These are phyloP conservation scores for Bombus sylvicola DNA, from an alignment of 1,140 invertebrate genomes.

Conservation along the genomic window DNA sequence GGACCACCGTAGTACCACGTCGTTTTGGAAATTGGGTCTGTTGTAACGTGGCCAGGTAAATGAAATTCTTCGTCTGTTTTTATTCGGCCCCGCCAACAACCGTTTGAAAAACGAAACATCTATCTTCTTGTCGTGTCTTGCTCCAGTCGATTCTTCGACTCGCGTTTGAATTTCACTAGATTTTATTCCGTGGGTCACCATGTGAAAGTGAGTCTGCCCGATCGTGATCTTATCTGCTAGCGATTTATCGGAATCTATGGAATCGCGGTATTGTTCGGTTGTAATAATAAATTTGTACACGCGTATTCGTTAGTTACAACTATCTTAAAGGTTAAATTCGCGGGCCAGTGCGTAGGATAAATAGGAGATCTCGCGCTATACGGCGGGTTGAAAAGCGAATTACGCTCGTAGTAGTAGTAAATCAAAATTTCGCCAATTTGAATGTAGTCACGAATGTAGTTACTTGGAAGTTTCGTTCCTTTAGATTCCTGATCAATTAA, in stretches of 20 bases:
- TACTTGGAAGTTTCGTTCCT: no score
- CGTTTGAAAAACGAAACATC: not conserved
- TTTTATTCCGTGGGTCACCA: constrained; percentile 1
- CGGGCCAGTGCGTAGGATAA: not conserved
- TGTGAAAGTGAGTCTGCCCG: constrained; percentile 11
- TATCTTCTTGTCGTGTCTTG: not conserved
- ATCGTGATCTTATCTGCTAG: constrained; percentile 11
- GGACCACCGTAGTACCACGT: not conserved
- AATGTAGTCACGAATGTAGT: fast-evolving
- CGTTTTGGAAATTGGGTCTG: constrained; percentile 8
- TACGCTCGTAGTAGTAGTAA: no score
- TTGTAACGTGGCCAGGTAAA: constrained; percentile 8
- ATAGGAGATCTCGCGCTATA: not conserved
- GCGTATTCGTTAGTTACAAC: not conserved
- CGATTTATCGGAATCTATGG: constrained; percentile 7
- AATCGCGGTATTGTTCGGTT: not conserved
- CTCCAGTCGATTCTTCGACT: not conserved
- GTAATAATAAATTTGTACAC: constrained; percentile 13
- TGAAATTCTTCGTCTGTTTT: constrained; percentile 29
- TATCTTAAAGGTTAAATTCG: not conserved
- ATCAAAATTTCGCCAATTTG: no score
- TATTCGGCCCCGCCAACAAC: not conserved
- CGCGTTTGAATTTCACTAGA: constrained; percentile 3
- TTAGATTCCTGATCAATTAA: no score
- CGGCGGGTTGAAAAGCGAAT: no score